phyloP scores from a whole-genome alignment of 2,797 vertebrate species.

The Hypotaenidia okinawae region DNA sequence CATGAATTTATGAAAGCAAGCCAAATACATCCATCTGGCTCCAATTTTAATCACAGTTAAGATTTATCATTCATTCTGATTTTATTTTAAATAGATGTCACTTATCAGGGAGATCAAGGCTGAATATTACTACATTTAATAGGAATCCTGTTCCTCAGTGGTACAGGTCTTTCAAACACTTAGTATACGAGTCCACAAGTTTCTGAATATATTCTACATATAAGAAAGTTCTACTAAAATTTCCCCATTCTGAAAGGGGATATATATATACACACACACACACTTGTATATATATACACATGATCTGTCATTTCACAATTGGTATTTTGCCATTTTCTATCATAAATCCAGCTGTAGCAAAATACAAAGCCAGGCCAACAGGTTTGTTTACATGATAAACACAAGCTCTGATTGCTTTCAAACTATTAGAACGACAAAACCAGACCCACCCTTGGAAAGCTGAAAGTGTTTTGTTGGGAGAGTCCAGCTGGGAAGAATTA shows the following conservation, averaged over 20 bases:
- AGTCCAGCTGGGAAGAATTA: background rate
- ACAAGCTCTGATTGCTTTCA: background rate
- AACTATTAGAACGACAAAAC: background rate
- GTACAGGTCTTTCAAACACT: background rate
- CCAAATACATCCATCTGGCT: conserved; percentile 45
- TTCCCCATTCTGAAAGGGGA: background rate
- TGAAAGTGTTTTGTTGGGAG: background rate
- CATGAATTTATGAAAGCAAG: conserved; percentile 6
- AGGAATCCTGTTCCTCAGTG: background rate
- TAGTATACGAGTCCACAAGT: background rate
- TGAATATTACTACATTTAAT: background rate
- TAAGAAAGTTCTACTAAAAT: background rate
- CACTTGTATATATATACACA: background rate
- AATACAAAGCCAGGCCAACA: background rate
- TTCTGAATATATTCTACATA: background rate
- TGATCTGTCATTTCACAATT: background rate
- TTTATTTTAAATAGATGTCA: conserved; percentile 26
- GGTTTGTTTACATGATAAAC: background rate
- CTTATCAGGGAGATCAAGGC: background rate
- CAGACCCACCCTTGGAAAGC: background rate
- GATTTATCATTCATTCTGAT: conserved; percentile 13
- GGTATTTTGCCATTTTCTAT: background rate
- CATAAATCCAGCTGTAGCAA: background rate
- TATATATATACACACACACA: background rate
- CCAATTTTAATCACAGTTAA: conserved; percentile 31